A percentile compares a stretch with the other conserved stretches of the same genome.
phyloP scores from a whole-genome alignment of 2,888 invertebrate species.

The Pogonocherus hispidulus region DNA sequence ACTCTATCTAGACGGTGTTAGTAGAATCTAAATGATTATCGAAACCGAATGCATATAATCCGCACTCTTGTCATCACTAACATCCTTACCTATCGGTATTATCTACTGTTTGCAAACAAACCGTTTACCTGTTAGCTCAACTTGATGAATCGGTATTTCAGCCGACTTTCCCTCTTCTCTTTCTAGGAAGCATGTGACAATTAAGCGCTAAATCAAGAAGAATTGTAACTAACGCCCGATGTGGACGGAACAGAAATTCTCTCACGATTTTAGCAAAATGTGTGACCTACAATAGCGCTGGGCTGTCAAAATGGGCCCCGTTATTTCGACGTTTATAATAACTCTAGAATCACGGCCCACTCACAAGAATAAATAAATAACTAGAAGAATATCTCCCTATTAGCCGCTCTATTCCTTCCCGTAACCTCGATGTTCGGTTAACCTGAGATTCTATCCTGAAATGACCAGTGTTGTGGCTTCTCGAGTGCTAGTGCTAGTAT shows the following conservation, averaged over 20 bases:
- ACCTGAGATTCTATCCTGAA: too few relatives aligned
- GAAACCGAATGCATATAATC: too few relatives aligned
- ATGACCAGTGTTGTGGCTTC: too few relatives aligned
- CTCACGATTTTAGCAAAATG: constrained; percentile 6
- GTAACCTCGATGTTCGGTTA: too few relatives aligned
- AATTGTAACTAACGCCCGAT: not conserved
- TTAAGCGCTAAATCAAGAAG: not conserved
- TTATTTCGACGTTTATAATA: not conserved
- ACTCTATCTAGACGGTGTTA: too few relatives aligned
- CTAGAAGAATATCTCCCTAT: too few relatives aligned
- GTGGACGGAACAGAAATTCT: not conserved
- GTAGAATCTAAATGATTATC: too few relatives aligned
- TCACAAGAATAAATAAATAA: too few relatives aligned
- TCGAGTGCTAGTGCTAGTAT: too few relatives aligned
- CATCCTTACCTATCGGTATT: constrained; percentile 12
- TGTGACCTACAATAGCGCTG: not conserved
- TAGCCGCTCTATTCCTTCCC: too few relatives aligned
- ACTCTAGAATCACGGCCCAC: too few relatives aligned
- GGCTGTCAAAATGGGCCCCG: not conserved
- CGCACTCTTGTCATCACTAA: constrained; percentile 17
- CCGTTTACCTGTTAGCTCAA: constrained; percentile 19
- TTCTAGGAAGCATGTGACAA: constrained; percentile 18
- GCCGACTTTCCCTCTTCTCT: constrained; percentile 23
- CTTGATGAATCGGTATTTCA: constrained; percentile 21
- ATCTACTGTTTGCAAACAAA: constrained; percentile 29